Evolutionary conservation across 2,113 vertebrate genomes (phyloP).

Genomic region (Perca flavescens): DNA sequence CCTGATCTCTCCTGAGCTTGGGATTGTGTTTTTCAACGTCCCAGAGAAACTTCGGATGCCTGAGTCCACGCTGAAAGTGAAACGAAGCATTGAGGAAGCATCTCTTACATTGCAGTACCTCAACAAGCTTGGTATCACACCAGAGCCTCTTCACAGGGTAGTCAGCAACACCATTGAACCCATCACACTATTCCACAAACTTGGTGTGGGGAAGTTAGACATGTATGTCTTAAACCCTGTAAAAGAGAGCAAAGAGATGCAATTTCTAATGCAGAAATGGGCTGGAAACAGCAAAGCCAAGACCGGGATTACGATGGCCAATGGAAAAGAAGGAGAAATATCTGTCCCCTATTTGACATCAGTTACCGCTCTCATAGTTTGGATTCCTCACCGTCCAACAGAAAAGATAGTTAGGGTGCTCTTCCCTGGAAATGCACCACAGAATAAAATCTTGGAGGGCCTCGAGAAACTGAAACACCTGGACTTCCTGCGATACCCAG

Average conservation of each 20-base stretch:
- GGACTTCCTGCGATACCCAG: slow-evolving; percentile 95
- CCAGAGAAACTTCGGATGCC: slow-evolving; percentile 94
- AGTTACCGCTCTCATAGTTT: slow-evolving; percentile 96
- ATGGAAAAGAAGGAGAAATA: slow-evolving; percentile 97
- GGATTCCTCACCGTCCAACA: slow-evolving; percentile 94
- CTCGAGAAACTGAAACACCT: slow-evolving; percentile 96
- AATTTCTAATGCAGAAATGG: slow-evolving; percentile 99
- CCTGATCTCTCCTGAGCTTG: slow-evolving; percentile 96
- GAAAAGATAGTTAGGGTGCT: slow-evolving; percentile 98
- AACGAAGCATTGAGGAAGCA: slow-evolving; percentile 96
- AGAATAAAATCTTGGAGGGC: slow-evolving; percentile 98
- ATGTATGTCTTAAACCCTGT: slow-evolving; percentile 98
- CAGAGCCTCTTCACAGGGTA: slow-evolving; percentile 93
- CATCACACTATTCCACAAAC: slow-evolving; percentile 97
- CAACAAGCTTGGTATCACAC: slow-evolving; percentile 92
- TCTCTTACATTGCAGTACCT: slow-evolving; percentile 95
- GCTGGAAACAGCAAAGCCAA: slow-evolving; percentile 99
- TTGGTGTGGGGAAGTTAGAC: slow-evolving; percentile 96
- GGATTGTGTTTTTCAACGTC: slow-evolving; percentile 97
- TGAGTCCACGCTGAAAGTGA: slow-evolving; percentile 93
- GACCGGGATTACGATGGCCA: slow-evolving; percentile 93
- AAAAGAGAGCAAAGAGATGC: slow-evolving; percentile 99
- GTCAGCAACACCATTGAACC: slow-evolving; percentile 95
- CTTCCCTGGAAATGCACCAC: slow-evolving; percentile 98
- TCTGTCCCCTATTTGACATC: slow-evolving; percentile 98